phyloP scores from a whole-genome alignment of 2,113 vertebrate species.

The Naja naja region DNA sequence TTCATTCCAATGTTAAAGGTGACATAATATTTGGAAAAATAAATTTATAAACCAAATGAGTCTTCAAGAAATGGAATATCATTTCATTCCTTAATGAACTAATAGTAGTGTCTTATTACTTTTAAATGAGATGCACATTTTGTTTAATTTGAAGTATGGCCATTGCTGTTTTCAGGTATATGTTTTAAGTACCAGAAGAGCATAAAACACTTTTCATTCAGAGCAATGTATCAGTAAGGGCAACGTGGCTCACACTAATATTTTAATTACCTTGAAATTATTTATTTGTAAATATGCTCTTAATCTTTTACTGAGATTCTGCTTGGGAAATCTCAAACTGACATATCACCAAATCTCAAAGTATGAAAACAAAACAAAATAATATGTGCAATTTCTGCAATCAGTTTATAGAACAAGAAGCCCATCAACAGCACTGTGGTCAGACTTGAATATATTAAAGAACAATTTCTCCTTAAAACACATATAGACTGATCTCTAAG shows the following conservation, averaged over 20 bases:
- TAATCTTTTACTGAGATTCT: constrained; percentile 7
- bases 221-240: neutral
- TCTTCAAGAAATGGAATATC: neutral
- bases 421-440: neutral
- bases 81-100: neutral
- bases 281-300: constrained; percentile 29
- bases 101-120: neutral
- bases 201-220: constrained; percentile 1
- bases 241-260: constrained; percentile 13
- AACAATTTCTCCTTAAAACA: constrained; percentile 17
- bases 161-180: neutral
- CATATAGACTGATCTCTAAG: constrained; percentile 4
- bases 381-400: constrained; percentile 11
- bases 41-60: neutral
- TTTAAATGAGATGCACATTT: constrained; percentile 23
- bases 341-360: constrained; percentile 21
- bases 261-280: constrained; percentile 25
- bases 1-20: neutral
- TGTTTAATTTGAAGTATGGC: constrained; percentile 16
- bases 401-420: constrained; percentile 16
- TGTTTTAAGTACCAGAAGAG: neutral
- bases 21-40: neutral
- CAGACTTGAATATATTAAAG: constrained; percentile 28
- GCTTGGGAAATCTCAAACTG: constrained; percentile 8
- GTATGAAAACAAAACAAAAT: neutral